A percentile compares a stretch with the other conserved stretches of the same genome.
These are phyloP conservation scores for Taurulus bubalis DNA, from an alignment of 2,113 vertebrate genomes.

Conservation along the genomic window DNA sequence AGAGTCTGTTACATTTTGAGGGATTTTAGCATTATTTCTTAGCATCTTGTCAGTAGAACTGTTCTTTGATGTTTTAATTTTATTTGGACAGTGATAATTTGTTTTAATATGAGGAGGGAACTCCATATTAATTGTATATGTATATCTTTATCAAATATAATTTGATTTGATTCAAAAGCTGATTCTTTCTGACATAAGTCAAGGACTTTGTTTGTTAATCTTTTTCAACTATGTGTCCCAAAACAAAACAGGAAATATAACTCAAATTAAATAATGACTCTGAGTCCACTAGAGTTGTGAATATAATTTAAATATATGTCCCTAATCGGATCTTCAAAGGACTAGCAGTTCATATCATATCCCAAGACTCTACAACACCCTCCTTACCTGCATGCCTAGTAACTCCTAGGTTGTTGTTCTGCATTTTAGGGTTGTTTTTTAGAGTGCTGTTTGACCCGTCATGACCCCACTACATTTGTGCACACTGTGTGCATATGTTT, in stretches of 20 bases:
- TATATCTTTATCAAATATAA: background rate
- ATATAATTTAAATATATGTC: background rate
- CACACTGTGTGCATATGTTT: slow-evolving; percentile 1
- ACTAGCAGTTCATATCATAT: background rate
- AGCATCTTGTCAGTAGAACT: background rate
- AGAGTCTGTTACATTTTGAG: background rate
- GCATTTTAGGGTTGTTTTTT: background rate
- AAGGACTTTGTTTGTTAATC: background rate
- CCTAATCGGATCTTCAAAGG: background rate
- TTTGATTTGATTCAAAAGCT: background rate
- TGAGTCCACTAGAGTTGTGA: background rate
- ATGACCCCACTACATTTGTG: background rate
- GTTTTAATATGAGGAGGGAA: background rate
- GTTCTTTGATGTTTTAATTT: background rate
- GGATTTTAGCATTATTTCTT: background rate
- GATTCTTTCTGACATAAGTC: background rate
- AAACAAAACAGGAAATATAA: background rate
- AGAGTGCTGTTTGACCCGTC: background rate
- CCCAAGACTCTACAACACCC: background rate
- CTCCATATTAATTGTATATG: background rate
- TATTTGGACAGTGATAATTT: background rate
- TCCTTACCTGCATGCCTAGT: background rate
- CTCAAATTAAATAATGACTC: background rate
- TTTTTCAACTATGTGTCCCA: background rate
- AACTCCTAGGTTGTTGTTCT: background rate